phyloP scores from a whole-genome alignment of 2,888 invertebrate genomes.

The Macaria liturata region DNA sequence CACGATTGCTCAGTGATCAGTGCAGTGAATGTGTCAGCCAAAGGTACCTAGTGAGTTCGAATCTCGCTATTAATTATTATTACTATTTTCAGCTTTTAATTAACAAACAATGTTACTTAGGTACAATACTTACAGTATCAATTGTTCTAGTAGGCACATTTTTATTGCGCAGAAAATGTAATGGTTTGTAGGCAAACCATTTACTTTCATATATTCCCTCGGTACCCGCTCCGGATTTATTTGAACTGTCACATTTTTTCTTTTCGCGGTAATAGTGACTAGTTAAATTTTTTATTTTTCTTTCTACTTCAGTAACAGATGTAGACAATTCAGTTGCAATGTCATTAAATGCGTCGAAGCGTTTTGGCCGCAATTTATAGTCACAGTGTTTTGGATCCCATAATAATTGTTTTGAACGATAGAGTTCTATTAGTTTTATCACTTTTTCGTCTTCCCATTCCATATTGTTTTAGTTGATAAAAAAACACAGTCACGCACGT shows the following conservation, averaged over 20 bases:
- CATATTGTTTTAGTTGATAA: conserved; percentile 13
- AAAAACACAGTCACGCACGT: conserved; percentile 1
- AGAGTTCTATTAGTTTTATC: conserved; percentile 19
- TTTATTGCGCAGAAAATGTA: too few species aligned
- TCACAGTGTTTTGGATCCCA: conserved; percentile 25
- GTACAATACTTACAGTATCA: too few species aligned
- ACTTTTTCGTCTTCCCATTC: conserved; percentile 22
- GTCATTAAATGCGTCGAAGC: conserved; percentile 25
- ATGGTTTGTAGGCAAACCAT: too few species aligned
- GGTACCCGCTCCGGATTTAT: too few species aligned
- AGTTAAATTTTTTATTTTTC: conserved; percentile 26
- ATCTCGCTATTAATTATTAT: too few species aligned
- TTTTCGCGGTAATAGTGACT: conserved; percentile 1
- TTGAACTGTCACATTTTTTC: too few species aligned
- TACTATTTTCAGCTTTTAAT: too few species aligned
- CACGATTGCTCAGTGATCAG: too few species aligned
- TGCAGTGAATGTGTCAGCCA: too few species aligned
- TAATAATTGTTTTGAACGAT: conserved; percentile 21
- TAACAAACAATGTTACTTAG: too few species aligned
- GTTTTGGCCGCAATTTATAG: conserved; percentile 22
- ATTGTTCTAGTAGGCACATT: neutral
- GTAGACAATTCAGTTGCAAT: conserved; percentile 22
- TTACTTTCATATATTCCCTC: too few species aligned
- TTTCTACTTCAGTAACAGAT: conserved; percentile 16
- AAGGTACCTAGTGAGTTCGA: too few species aligned